Percentiles rank a stretch among this genome's conserved stretches.
These are phyloP conservation scores for Eupeodes corollae DNA, from an alignment of 1,140 invertebrate genomes.

Conservation along the genomic window DNA sequence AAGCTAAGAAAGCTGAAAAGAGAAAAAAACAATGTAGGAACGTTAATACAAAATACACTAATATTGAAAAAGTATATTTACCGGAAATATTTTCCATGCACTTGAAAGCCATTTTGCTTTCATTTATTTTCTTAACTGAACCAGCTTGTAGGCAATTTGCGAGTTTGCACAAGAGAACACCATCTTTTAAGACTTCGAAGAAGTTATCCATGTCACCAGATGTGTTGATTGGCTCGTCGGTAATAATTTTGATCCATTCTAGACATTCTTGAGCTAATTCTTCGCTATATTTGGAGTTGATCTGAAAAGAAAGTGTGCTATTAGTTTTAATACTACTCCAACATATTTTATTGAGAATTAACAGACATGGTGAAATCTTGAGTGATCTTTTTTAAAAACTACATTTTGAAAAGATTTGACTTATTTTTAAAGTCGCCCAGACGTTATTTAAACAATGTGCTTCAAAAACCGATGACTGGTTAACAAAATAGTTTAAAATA, in stretches of 20 bases:
- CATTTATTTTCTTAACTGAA: conserved; percentile 78
- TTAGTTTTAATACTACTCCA: neutral
- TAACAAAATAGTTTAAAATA: no score
- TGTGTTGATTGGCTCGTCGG: conserved; percentile 64
- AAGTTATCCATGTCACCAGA: conserved; percentile 87
- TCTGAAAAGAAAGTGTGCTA: conserved; percentile 48
- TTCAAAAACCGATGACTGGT: no score
- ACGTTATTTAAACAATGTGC: no score
- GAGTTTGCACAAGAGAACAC: conserved; percentile 74
- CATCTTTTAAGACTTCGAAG: conserved; percentile 77
- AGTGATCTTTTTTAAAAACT: no score
- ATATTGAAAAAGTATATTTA: conserved; percentile 4
- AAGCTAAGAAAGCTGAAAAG: conserved; percentile 63
- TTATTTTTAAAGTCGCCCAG: no score
- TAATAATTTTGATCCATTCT: conserved; percentile 81
- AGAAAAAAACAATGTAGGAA: neutral
- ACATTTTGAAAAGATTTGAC: no score
- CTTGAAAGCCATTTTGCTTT: conserved; percentile 84
- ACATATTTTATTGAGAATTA: no score
- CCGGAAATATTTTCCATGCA: conserved; percentile 97
- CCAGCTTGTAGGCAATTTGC: conserved; percentile 68
- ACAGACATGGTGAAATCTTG: no score
- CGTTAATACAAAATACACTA: neutral
- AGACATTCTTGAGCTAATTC: conserved; percentile 79
- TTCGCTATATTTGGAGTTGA: conserved; percentile 91